A percentile compares a stretch with the other conserved stretches of the same genome.
Conservation (phyloP, 2,113 vertebrate species). For the Mus spicilegus region DNA sequence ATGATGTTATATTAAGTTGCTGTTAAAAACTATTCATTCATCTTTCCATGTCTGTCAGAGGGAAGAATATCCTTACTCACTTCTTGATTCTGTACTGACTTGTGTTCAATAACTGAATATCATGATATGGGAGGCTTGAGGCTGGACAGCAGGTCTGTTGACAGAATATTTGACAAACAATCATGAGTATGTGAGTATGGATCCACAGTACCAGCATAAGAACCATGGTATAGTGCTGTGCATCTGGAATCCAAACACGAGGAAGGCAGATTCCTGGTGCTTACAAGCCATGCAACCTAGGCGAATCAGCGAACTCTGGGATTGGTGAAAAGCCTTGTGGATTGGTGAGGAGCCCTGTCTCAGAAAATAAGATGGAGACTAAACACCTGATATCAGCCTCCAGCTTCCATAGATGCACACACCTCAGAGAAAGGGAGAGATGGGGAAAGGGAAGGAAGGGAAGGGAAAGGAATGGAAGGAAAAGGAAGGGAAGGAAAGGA, state of each 20-base stretch:
- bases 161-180: neutral
- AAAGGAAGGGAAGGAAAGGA: neutral
- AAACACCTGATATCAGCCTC: neutral
- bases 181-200: neutral
- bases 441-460: neutral
- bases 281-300: neutral
- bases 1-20: neutral
- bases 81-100: constrained; percentile 13
- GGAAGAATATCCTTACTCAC: neutral
- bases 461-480: too few relatives aligned
- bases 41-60: neutral
- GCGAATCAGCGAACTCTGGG: neutral
- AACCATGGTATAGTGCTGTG: neutral
- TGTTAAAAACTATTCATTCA: neutral
- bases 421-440: neutral
- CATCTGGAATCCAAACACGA: neutral
- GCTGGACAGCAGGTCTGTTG: neutral
- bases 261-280: neutral
- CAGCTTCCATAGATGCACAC: neutral
- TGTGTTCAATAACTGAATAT: neutral
- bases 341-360: neutral
- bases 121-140: neutral
- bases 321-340: neutral
- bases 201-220: neutral
- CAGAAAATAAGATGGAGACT: neutral